These are phyloP conservation scores for Centropus unirufus DNA, from an alignment of 2,113 vertebrate species.

Conservation along the genomic window DNA sequence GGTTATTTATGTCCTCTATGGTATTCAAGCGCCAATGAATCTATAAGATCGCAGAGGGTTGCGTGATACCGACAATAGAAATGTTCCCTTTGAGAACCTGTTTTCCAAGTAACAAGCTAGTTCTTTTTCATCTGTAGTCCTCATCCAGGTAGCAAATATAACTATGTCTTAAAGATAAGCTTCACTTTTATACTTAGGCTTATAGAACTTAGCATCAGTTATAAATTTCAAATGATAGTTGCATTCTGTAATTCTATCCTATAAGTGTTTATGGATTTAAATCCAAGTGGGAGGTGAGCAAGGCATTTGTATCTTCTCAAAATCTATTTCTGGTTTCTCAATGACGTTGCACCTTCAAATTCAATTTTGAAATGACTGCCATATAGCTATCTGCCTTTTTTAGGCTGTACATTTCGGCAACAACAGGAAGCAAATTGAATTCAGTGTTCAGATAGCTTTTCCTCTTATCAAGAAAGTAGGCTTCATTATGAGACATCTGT, in stretches of 20 bases:
- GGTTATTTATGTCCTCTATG: neutral
- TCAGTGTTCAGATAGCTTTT: neutral
- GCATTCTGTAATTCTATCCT: neutral
- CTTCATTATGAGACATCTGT: neutral
- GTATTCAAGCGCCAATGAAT: neutral
- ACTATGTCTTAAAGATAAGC: neutral
- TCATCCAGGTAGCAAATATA: neutral
- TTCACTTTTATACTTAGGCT: neutral
- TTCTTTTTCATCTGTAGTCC: neutral
- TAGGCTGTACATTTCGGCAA: neutral
- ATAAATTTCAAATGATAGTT: neutral
- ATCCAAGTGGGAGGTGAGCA: neutral
- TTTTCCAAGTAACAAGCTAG: neutral
- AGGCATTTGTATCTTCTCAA: neutral
- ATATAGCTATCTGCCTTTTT: neutral
- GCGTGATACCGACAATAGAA: neutral
- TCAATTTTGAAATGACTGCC: neutral
- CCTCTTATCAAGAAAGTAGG: neutral
- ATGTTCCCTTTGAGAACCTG: neutral
- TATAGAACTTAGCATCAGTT: neutral
- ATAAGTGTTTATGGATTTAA: neutral
- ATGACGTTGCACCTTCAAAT: neutral
- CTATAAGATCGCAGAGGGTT: neutral
- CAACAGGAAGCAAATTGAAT: neutral
- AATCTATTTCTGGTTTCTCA: neutral